A percentile compares a stretch with the other conserved stretches of the same genome.
Conservation (phyloP, 2,888 invertebrate genomes). For the Nebria salina region DNA sequence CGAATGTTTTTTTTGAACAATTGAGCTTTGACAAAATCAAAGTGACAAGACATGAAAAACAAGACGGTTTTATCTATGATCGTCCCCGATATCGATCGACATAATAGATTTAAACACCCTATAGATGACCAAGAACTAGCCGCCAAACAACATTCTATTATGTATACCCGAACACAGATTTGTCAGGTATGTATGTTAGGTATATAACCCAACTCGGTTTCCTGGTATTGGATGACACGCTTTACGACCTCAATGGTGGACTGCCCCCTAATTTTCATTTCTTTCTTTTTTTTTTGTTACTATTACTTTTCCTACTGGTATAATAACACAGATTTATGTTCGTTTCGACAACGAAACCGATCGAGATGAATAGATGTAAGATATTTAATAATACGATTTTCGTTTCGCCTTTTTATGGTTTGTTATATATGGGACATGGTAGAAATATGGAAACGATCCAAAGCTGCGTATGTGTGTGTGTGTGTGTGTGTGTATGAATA, state of each 20-base stretch:
- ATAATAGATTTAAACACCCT: neutral
- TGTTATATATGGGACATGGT: too few species aligned
- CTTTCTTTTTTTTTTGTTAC: neutral
- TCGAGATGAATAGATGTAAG: too few species aligned
- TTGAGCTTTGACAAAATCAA: neutral
- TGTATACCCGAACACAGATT: neutral
- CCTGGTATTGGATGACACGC: neutral
- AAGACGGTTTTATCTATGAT: too few species aligned
- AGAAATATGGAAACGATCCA: neutral
- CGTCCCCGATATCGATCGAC: neutral
- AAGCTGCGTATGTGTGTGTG: neutral
- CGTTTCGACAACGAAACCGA: too few species aligned
- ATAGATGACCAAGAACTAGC: neutral
- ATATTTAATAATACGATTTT: too few species aligned
- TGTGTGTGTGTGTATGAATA: neutral
- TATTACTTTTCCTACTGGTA: neutral
- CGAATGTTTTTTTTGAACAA: too few species aligned
- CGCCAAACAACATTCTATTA: neutral
- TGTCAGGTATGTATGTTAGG: neutral
- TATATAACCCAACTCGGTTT: neutral
- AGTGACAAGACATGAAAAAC: neutral
- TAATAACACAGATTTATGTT: too few species aligned
- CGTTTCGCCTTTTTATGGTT: too few species aligned
- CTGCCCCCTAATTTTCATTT: neutral
- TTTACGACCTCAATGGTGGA: neutral